A percentile compares a stretch with the other conserved stretches of the same genome.
phyloP scores from a whole-genome alignment of 2,797 vertebrate species.

The Falco concolor region DNA sequence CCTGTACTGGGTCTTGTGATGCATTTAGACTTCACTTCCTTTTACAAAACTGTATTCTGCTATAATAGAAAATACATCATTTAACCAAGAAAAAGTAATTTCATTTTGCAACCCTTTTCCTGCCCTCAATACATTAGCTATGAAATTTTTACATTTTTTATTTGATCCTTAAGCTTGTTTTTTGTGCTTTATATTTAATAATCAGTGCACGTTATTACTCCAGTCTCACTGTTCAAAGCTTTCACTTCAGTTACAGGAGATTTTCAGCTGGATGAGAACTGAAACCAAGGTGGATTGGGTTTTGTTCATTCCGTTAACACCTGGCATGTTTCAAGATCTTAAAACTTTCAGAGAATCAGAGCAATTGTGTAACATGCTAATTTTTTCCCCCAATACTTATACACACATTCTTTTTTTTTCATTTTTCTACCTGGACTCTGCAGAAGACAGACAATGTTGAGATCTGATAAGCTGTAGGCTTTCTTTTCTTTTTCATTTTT shows the following conservation, averaged over 20 bases:
- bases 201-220: background rate
- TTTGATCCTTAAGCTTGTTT: slow-evolving; percentile 20
- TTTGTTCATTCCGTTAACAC: background rate
- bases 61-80: slow-evolving; percentile 35
- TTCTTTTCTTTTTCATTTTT: background rate
- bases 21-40: slow-evolving; percentile 6
- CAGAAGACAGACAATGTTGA: background rate
- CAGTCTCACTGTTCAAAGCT: background rate
- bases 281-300: background rate
- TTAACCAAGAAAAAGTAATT: slow-evolving; percentile 52
- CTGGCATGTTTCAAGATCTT: background rate
- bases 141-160: slow-evolving; percentile 10
- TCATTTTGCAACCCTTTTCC: slow-evolving; percentile 6
- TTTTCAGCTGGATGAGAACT: background rate
- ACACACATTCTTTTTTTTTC: background rate
- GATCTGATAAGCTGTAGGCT: background rate
- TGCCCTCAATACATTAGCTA: background rate
- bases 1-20: background rate
- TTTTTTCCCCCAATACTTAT: background rate
- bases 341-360: background rate
- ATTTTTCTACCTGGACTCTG: background rate
- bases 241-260: background rate
- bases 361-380: background rate
- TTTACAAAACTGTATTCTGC: background rate
- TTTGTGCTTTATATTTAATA: background rate